These are phyloP conservation scores for Elephantulus edwardii DNA, from an alignment of 2,113 vertebrate genomes.

Conservation along the genomic window DNA sequence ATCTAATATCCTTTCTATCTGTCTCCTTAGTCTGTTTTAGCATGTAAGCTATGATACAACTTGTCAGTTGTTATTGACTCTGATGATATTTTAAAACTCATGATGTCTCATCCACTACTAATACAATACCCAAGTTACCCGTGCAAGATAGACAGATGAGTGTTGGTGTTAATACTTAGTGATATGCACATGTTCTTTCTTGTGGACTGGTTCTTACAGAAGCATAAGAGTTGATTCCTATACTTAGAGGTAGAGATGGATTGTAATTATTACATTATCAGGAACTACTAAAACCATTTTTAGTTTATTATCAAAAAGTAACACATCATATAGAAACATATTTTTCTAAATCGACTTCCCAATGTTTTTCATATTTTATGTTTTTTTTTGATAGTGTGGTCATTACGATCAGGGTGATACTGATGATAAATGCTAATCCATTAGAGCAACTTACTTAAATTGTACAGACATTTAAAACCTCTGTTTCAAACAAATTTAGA, in stretches of 20 bases:
- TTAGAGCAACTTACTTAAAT: not conserved
- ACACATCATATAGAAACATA: not conserved
- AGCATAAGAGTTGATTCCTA: not conserved
- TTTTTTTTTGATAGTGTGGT: not conserved
- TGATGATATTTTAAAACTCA: no score
- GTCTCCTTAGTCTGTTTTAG: no score
- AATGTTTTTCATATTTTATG: not conserved
- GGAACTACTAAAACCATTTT: not conserved
- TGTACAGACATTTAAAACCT: not conserved
- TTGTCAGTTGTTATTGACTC: no score
- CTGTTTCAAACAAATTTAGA: constrained; percentile 29
- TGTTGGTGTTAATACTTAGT: not conserved
- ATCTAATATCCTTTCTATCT: no score
- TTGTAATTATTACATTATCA: not conserved
- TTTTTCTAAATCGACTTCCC: not conserved
- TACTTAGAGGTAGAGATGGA: not conserved
- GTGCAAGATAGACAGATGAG: no score
- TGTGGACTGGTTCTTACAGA: not conserved
- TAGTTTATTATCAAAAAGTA: not conserved
- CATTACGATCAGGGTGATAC: not conserved
- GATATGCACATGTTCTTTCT: not conserved
- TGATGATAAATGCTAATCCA: not conserved
- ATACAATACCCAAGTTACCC: no score
- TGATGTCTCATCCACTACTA: no score
- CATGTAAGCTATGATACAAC: no score